Evolutionary conservation across 23 tunicate genomes (phyloP).

Genomic region (Trididemnum clinides): DNA sequence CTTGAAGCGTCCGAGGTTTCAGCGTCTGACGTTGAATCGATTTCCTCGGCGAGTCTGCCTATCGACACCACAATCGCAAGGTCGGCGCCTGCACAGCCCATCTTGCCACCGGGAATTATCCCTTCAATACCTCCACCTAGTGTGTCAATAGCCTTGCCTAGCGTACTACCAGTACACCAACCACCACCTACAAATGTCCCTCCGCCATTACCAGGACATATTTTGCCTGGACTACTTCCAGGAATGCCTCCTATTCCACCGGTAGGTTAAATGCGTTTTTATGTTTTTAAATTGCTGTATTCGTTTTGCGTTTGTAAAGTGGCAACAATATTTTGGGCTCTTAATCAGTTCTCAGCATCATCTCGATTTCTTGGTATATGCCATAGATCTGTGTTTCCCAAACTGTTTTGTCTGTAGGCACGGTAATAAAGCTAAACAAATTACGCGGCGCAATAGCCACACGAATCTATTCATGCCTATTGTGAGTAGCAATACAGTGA

Average conservation of each 20-base stretch:
- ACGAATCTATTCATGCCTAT: no score
- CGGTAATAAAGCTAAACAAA: no score
- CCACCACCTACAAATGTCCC: slow-evolving; percentile 27
- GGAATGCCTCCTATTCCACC: slow-evolving; percentile 42
- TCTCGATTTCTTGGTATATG: no score
- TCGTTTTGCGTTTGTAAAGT: no score
- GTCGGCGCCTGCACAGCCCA: not conserved
- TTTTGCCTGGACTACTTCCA: slow-evolving; percentile 18
- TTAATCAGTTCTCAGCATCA: no score
- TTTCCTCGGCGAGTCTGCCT: not conserved
- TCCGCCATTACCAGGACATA: not conserved
- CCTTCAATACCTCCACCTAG: not conserved
- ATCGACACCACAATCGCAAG: not conserved
- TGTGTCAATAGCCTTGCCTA: slow-evolving; percentile 16
- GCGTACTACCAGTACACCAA: slow-evolving; percentile 22
- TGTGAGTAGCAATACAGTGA: no score
- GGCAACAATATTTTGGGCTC: no score
- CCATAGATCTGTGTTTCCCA: no score
- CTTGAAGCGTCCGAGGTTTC: not conserved
- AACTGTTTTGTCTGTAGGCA: no score
- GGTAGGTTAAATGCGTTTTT: no score
- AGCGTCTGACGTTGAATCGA: not conserved
- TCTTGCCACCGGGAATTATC: not conserved
- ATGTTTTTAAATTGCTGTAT: no score
- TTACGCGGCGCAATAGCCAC: no score